Conservation (phyloP, 2,797 vertebrate genomes). For the Hozukius guyotensis region DNA sequence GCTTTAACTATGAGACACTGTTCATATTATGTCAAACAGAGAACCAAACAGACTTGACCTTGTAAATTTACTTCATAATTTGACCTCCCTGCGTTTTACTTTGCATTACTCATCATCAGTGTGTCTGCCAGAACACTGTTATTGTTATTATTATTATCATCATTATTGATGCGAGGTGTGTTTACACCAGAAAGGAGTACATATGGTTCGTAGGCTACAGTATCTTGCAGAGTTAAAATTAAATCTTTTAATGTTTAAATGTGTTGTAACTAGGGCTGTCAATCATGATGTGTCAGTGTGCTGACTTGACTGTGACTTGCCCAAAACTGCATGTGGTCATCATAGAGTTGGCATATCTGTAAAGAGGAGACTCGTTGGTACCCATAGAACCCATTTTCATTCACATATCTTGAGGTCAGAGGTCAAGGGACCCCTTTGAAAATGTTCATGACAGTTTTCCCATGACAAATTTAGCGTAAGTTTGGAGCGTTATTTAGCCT, state of each 20-base stretch:
- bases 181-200: background rate
- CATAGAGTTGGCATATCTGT: too few species aligned
- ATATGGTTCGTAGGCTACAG: background rate
- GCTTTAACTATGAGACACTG: constrained; percentile 15
- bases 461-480: too few species aligned
- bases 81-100: constrained; percentile 37
- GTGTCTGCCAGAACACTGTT: constrained; percentile 26
- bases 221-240: background rate
- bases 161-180: constrained; percentile 7
- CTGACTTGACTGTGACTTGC: too few species aligned
- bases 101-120: constrained; percentile 34
- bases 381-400: too few species aligned
- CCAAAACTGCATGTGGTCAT: too few species aligned
- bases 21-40: constrained; percentile 19
- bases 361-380: rapidly evolving
- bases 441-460: rapidly evolving
- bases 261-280: background rate
- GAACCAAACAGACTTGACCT: constrained; percentile 41
- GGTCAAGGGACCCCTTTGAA: too few species aligned
- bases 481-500: too few species aligned
- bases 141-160: constrained; percentile 2
- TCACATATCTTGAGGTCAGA: too few species aligned
- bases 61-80: constrained; percentile 43
- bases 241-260: constrained; percentile 2
- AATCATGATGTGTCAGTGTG: too few species aligned